These are phyloP conservation scores for Rhogogaster chlorosoma DNA, from an alignment of 2,888 invertebrate genomes.

Conservation along the genomic window DNA sequence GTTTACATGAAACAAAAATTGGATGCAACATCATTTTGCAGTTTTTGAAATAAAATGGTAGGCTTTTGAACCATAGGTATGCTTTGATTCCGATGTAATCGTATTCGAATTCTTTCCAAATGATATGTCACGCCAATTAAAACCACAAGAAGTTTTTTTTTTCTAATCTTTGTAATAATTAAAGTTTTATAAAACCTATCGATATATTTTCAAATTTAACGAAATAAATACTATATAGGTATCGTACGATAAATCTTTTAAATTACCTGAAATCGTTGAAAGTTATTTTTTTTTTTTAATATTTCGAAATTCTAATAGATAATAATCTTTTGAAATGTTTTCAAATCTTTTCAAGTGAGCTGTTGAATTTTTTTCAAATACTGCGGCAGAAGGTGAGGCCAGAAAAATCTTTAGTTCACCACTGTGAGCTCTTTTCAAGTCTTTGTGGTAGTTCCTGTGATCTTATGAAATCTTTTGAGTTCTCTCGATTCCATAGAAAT, in stretches of 20 bases:
- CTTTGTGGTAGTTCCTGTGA: too few species aligned
- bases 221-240: neutral
- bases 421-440: too few species aligned
- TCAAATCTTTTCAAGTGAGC: too few species aligned
- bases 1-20: too few species aligned
- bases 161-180: neutral
- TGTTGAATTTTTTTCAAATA: too few species aligned
- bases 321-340: neutral
- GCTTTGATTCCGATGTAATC: neutral
- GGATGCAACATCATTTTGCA: neutral
- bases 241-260: neutral
- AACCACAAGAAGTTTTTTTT: neutral
- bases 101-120: neutral
- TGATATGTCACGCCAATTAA: neutral
- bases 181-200: neutral
- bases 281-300: too few species aligned
- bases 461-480: too few species aligned
- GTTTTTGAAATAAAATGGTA: neutral
- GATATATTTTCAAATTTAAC: neutral
- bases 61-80: too few species aligned
- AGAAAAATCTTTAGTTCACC: too few species aligned
- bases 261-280: neutral
- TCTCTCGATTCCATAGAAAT: too few species aligned
- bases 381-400: too few species aligned
- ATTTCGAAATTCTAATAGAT: neutral